Conservation (phyloP, 2,113 vertebrate genomes). For the Orientallactaga bullata region DNA sequence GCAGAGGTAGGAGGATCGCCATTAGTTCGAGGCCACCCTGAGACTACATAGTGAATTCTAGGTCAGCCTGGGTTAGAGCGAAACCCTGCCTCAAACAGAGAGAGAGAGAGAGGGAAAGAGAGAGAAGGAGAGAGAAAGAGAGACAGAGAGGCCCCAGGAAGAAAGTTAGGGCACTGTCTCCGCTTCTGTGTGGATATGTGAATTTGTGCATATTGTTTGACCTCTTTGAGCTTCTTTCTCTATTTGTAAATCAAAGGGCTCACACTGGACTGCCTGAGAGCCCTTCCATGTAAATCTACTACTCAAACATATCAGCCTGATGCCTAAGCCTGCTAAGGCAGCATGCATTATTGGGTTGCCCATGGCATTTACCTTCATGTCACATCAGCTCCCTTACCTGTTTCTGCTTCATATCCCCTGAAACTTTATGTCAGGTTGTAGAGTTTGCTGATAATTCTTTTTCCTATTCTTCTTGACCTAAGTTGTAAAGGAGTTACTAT, state of each 20-base stretch:
- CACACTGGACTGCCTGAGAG: constrained; percentile 11
- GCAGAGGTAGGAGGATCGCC: too few relatives aligned
- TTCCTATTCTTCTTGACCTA: constrained; percentile 55
- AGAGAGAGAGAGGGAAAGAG: too few relatives aligned
- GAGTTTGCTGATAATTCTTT: constrained; percentile 28
- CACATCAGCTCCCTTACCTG: background rate
- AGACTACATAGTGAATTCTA: too few relatives aligned
- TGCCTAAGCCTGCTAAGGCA: background rate
- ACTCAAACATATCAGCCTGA: constrained; percentile 12
- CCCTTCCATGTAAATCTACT: background rate
- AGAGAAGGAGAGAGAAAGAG: too few relatives aligned
- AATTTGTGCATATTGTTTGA: background rate
- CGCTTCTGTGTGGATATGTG: background rate
- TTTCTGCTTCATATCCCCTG: constrained; percentile 12
- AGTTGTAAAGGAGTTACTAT: constrained; percentile 78
- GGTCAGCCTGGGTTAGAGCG: too few relatives aligned
- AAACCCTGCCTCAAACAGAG: too few relatives aligned
- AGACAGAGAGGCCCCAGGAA: too few relatives aligned
- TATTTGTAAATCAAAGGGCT: constrained; percentile 24
- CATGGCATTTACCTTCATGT: background rate
- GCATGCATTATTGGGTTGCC: background rate
- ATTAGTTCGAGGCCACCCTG: too few relatives aligned
- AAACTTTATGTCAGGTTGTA: constrained; percentile 68
- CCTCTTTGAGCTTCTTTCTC: background rate
- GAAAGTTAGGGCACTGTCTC: background rate